Conservation (phyloP, 1,140 invertebrate species). For the Drosophila repletoides region DNA sequence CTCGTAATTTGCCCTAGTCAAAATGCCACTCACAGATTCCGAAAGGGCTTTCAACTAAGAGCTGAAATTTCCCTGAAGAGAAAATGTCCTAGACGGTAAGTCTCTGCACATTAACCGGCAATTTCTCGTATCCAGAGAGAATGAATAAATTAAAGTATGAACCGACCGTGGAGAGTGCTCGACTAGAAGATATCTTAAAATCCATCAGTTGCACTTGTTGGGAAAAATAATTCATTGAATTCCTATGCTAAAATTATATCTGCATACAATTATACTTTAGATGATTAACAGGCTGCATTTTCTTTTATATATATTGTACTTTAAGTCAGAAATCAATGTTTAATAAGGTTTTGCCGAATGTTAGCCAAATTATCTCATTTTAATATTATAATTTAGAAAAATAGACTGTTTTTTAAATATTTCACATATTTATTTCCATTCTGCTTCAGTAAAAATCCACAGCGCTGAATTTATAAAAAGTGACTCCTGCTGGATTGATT, state of each 20-base stretch:
- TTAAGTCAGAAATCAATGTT: too few species aligned
- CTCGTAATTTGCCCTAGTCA: constrained; percentile 18
- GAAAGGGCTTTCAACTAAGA: background rate
- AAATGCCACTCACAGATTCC: background rate
- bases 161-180: background rate
- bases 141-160: too few species aligned
- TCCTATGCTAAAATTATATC: too few species aligned
- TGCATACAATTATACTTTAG: constrained; percentile 7
- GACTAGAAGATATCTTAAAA: background rate
- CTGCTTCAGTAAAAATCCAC: constrained; percentile 13
- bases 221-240: too few species aligned
- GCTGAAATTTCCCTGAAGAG: constrained; percentile 35
- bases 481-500: constrained; percentile 52
- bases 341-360: too few species aligned
- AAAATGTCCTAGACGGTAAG: constrained; percentile 33
- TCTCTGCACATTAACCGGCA: background rate
- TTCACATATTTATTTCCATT: background rate
- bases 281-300: too few species aligned
- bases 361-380: too few species aligned
- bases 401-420: too few species aligned
- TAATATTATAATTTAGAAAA: too few species aligned
- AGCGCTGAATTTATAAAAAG: constrained; percentile 50
- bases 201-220: too few species aligned
- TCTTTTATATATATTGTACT: too few species aligned
- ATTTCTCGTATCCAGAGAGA: background rate